Conservation (phyloP, 2,797 vertebrate species). For the Choloepus didactylus region DNA sequence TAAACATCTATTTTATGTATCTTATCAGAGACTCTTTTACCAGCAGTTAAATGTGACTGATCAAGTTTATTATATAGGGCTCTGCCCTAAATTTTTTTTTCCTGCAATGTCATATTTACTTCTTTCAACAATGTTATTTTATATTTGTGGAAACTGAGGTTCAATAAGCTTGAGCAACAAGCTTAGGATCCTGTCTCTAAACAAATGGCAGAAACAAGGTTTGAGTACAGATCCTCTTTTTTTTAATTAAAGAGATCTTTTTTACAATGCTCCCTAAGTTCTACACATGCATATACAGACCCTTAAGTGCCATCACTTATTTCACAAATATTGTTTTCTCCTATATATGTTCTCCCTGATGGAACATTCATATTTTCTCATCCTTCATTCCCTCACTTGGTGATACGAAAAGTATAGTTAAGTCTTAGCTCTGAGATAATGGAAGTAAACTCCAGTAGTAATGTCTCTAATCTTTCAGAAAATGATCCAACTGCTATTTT, state of each 20-base stretch:
- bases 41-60: not conserved
- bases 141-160: not conserved
- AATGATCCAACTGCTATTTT: constrained; percentile 78
- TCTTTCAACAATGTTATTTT: not conserved
- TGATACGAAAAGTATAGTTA: constrained; percentile 33
- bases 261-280: not conserved
- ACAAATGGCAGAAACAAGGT: not conserved
- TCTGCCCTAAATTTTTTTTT: not conserved
- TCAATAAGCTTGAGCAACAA: not conserved
- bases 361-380: constrained; percentile 26
- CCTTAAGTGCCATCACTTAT: not conserved
- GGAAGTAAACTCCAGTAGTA: constrained; percentile 49
- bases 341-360: not conserved
- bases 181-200: not conserved
- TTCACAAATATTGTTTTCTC: not conserved
- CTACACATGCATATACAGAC: not conserved
- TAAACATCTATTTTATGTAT: not conserved
- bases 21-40: not conserved
- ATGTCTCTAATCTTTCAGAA: constrained; percentile 84
- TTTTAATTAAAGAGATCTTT: not conserved
- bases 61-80: not conserved
- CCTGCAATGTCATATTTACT: not conserved
- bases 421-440: constrained; percentile 21
- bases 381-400: constrained; percentile 4
- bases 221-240: not conserved